Evolutionary conservation across 1,140 invertebrate genomes (phyloP).

Genomic region (Tenebrio molitor): DNA sequence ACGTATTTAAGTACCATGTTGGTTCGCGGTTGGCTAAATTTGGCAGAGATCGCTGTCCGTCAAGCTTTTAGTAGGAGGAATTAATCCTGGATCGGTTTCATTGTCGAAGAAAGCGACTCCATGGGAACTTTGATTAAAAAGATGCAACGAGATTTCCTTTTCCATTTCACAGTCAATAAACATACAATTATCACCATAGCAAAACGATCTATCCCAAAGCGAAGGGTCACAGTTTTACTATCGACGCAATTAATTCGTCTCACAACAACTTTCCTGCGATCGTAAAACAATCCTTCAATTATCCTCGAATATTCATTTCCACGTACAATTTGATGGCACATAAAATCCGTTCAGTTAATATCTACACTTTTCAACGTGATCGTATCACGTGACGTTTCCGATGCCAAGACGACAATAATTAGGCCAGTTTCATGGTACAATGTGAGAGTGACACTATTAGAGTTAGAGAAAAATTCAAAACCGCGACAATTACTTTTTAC

Average conservation of each 20-base stretch:
- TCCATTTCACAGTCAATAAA: conserved; percentile 22
- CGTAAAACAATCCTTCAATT: too few species aligned
- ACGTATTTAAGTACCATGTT: neutral
- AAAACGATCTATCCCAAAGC: neutral
- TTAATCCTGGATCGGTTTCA: too few species aligned
- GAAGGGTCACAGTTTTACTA: conserved; percentile 9
- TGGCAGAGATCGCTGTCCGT: too few species aligned
- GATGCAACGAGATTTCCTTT: conserved; percentile 23
- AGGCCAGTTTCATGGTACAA: neutral
- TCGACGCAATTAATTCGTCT: neutral
- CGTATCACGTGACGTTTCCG: neutral
- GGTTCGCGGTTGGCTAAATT: neutral
- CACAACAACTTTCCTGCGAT: conserved; percentile 2
- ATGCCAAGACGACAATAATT: neutral
- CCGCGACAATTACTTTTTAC: conserved; percentile 14
- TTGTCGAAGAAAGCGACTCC: conserved; percentile 16
- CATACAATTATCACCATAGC: conserved; percentile 20
- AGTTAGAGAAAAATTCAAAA: conserved; percentile 2
- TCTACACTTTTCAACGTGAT: neutral
- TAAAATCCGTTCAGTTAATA: neutral
- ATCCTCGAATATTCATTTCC: neutral
- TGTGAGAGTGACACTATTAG: conserved; percentile 31
- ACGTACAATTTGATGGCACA: neutral
- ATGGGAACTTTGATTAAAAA: neutral
- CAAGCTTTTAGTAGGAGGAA: too few species aligned